Evolutionary conservation across 2,113 vertebrate species (phyloP).

Genomic region (Perca flavescens): DNA sequence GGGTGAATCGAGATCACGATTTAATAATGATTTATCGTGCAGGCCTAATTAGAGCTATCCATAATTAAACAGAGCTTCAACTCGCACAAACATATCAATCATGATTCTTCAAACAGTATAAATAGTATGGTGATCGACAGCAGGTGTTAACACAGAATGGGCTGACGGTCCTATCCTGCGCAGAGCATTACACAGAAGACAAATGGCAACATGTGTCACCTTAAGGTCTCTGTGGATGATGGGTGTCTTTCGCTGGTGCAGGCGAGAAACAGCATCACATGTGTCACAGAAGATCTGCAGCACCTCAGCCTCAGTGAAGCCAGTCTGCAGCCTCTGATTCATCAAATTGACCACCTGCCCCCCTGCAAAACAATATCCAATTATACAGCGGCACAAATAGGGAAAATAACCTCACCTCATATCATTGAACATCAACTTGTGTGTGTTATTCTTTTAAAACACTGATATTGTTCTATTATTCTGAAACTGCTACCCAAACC

Average conservation of each 20-base stretch:
- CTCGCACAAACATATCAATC: conserved; percentile 37
- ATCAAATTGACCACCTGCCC: conserved; percentile 98
- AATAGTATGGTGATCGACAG: conserved; percentile 4
- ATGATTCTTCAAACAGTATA: conserved; percentile 1
- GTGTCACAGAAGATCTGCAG: conserved; percentile 98
- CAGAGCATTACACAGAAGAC: not conserved
- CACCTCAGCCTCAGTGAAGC: conserved; percentile 94
- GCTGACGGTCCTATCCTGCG: not conserved
- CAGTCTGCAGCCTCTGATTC: conserved; percentile 97
- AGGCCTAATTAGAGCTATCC: conserved; percentile 12
- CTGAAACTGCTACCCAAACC: not conserved
- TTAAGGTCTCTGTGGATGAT: conserved; percentile 98
- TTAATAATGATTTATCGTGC: too few species aligned
- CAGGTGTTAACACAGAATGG: not conserved
- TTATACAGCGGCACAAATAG: not conserved
- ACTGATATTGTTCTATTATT: not conserved
- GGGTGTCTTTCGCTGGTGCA: conserved; percentile 95
- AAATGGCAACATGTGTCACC: conserved; percentile 80
- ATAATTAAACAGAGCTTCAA: conserved; percentile 33
- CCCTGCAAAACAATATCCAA: conserved; percentile 79
- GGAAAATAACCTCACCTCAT: not conserved
- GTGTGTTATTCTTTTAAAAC: not conserved
- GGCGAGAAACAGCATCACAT: conserved; percentile 93
- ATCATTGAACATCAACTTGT: not conserved
- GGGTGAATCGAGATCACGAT: too few species aligned